Percentiles rank a stretch among this genome's conserved stretches.
Evolutionary conservation across 1,140 invertebrate genomes (phyloP).

Genomic region (Leptestheria dahalacensis): DNA sequence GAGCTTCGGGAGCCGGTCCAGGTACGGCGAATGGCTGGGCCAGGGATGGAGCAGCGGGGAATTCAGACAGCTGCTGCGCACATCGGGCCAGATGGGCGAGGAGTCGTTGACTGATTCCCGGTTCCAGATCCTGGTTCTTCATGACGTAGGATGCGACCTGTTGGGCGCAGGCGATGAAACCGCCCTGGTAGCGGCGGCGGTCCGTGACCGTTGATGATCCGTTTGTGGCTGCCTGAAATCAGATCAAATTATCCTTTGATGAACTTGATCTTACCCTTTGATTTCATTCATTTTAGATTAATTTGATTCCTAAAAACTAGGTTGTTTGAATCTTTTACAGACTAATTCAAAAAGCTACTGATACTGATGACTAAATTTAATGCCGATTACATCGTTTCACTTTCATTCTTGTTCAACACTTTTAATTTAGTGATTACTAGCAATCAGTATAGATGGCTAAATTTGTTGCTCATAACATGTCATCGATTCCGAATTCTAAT

Average conservation of each 20-base stretch:
- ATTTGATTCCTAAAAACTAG: background rate
- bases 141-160: conserved; percentile 31
- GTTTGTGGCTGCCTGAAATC: conserved; percentile 16
- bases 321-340: too few relatives aligned
- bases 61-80: conserved; percentile 19
- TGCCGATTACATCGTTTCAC: background rate
- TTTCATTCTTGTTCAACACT: background rate
- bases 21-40: background rate
- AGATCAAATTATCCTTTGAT: conserved; percentile 16
- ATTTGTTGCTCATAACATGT: too few relatives aligned
- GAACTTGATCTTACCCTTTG: too few relatives aligned
- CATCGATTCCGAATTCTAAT: too few relatives aligned
- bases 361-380: background rate
- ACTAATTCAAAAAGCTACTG: too few relatives aligned
- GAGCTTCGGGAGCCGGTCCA: background rate
- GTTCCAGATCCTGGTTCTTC: conserved; percentile 26
- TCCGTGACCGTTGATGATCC: conserved; percentile 24
- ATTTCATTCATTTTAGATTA: too few relatives aligned
- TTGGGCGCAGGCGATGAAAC: conserved; percentile 38
- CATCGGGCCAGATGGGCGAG: conserved; percentile 22
- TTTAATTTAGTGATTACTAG: too few relatives aligned
- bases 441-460: too few relatives aligned
- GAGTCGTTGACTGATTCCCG: conserved; percentile 24
- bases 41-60: background rate
- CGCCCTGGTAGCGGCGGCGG: conserved; percentile 34